phyloP scores from a whole-genome alignment of 2,797 vertebrate genomes.

The Crenuchus spilurus region DNA sequence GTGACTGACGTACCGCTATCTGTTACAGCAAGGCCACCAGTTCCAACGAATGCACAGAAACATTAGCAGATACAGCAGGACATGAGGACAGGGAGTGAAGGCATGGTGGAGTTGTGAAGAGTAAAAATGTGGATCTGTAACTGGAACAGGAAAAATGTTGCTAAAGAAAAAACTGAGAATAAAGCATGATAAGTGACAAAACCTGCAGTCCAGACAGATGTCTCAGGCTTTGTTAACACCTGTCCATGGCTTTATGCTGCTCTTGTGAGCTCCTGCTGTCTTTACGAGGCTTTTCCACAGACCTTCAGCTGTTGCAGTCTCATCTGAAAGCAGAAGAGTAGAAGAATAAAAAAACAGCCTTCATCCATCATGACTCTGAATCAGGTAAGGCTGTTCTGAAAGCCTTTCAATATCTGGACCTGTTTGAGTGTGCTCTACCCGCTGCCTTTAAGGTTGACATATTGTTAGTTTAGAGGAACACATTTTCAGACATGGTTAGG shows the following conservation, averaged over 20 bases:
- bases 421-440: no score
- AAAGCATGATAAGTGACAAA: neutral
- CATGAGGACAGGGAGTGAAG: neutral
- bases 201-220: no score
- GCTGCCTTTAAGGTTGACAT: no score
- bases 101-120: neutral
- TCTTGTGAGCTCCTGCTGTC: neutral
- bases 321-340: neutral
- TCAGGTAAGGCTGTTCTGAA: conserved; percentile 13
- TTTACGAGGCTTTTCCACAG: neutral
- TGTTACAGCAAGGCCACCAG: conserved; percentile 63
- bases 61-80: conserved; percentile 31
- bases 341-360: neutral
- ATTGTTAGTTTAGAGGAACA: no score
- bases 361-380: neutral
- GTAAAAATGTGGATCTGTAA: no score
- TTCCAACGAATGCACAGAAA: conserved; percentile 24
- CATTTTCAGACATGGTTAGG: no score
- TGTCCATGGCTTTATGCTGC: neutral
- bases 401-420: no score
- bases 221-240: neutral
- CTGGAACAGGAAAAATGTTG: no score
- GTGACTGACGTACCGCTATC: conserved; percentile 65
- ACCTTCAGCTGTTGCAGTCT: neutral
- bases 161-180: no score